Base-by-base conservation (phyloP, 2,888 invertebrate species). In the Branchinecta sandiegonensis region DNA sequence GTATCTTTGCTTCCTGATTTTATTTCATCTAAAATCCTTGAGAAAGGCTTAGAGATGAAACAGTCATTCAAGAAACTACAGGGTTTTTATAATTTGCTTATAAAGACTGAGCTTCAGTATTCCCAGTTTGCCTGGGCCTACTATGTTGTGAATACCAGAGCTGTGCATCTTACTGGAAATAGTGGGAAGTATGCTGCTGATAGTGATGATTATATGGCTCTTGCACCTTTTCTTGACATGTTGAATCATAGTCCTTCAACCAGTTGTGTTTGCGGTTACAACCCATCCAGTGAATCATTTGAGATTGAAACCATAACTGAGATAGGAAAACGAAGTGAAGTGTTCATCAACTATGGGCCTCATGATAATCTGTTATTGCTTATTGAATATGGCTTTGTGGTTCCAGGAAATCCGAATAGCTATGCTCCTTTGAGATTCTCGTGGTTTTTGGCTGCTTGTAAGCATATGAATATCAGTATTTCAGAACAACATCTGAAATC, bases 191-290 rank as follows among this genome's bases (percentile, higher is more conserved):
- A 86, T 77, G 80, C 46, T 23, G 67, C 89, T 73, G 82, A 86
- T 74, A 76, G 83, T 56, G 75, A 78, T 70, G 73, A 76, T 70
- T 74, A 80, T 72, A 77, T 81, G 78, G 92, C 91, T 8, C 77
- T 94, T 66, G 91, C 90, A 71, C 94, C 94, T 0, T 90, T 87
- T 76, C 80, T 94, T 70, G 94, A 94, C 77, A 84, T 94, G 80
- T 87, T 94, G 71, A 94, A 94, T 80, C 94, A 94, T 76, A 85
- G 86, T 69, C 81, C 73, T 48, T 66, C 69, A 46, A 78, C 78
- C 9, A 74, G 77, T 73, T 75, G 79, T 23, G 69, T 71, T 46
- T 77, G 77, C 65, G 73, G 72, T 11, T 76, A 75, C 72, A 75
- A 78, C 72, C 71, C 75, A 50, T 73, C 75, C 2, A 76, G 77